Evolutionary conservation across 2,888 invertebrate genomes (phyloP).

Genomic region (Lasioglossum malachurum): DNA sequence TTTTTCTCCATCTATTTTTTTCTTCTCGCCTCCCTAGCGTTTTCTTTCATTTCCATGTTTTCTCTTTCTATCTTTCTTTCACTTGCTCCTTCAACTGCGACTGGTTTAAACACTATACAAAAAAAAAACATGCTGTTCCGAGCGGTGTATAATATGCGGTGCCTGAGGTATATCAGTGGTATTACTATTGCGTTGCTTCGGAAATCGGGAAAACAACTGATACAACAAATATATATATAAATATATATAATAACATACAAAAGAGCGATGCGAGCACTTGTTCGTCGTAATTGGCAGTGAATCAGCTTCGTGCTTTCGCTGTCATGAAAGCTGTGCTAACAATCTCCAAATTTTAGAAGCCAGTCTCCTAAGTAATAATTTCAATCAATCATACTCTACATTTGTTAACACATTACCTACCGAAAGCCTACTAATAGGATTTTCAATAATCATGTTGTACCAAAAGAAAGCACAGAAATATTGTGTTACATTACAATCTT

Average conservation of each 20-base stretch:
- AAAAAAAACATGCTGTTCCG: constrained; percentile 41
- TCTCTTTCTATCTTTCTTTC: neutral
- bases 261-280: constrained; percentile 43
- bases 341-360: neutral
- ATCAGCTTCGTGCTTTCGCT: constrained; percentile 5
- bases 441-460: no score
- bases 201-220: constrained; percentile 30
- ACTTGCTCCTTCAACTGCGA: constrained; percentile 21
- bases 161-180: constrained; percentile 76
- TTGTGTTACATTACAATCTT: no score
- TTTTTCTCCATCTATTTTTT: constrained; percentile 10
- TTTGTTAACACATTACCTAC: no score
- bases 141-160: constrained; percentile 61
- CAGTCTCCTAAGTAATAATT: no score
- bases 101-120: constrained; percentile 56
- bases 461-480: no score
- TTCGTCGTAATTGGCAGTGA: constrained; percentile 41
- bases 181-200: constrained; percentile 66
- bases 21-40: neutral
- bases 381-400: no score
- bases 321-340: neutral
- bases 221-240: constrained; percentile 27
- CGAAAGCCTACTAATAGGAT: no score
- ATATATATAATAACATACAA: constrained; percentile 23
- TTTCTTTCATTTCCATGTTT: constrained; percentile 14